Base-by-base conservation (phyloP, 2,888 invertebrate species). In the Drosophila pullipes region DNA sequence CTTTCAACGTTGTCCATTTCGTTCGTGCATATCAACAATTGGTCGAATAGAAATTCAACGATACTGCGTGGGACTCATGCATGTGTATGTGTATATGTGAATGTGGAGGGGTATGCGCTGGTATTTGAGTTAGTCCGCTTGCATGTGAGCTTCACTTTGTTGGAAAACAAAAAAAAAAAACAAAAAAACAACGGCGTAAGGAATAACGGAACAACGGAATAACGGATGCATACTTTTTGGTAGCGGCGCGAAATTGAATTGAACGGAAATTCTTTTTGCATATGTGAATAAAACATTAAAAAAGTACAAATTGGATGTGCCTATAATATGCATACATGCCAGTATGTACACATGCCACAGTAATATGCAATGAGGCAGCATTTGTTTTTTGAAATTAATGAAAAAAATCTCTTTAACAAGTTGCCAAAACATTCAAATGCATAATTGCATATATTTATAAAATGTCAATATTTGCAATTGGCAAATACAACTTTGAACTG, bases 21-120 rank as follows among this genome's bases (percentile, higher is more conserved):
- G 63, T 69, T 88, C 89, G 88, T 88, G 90, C 78, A 85, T 90
- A 90, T 90, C 87, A 87, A 87, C 87, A 87, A 87, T 87, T 87
- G 87, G 87, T 89, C 91, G 85, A 85, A 74, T 82, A 80, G 78
- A 80, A 85, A 64, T 64, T 50, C 35, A 50, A 25, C 62, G 47
- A 31, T 47, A 57, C 37, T 65, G 53, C 31, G 64, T 60, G 30
- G 66, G 54, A 18, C 16, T 10, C 37, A 39, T 44, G 41, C 30
- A 11, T 53, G n/a, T 53, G 31, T 35, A 22, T 60, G 41, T 52
- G 49, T 53, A 53, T 50, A 22, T 30, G 18, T 25, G 37, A 47
- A 16, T 25, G 25, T 47, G 16, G 16, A 0, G 25, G 31, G 47
- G 58, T 30, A 35, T 41, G 25, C 6, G 55, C 30, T 35, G 22